Conservation (phyloP, 2,797 vertebrate species). For the Silurus lanzhouensis region DNA sequence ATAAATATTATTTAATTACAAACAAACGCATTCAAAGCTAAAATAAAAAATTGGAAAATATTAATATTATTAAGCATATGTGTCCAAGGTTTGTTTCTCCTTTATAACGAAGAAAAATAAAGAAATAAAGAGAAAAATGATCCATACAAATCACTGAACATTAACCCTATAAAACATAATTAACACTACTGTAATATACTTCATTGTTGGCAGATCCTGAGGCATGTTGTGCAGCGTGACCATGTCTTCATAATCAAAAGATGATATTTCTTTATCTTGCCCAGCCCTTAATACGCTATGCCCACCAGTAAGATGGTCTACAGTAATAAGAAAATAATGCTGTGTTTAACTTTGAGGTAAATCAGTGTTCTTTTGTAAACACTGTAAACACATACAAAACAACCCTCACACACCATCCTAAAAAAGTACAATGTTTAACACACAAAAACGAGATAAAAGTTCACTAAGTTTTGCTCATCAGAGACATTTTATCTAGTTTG, state of each 20-base stretch:
- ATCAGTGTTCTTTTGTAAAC: not conserved
- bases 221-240: not conserved
- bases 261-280: not conserved
- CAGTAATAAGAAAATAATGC: not conserved
- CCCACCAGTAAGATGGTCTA: not conserved
- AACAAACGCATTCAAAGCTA: not conserved
- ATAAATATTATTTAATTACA: not conserved
- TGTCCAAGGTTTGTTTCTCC: too few relatives aligned
- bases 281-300: not conserved
- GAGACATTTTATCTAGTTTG: not conserved
- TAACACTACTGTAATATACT: not conserved
- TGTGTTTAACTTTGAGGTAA: not conserved
- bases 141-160: not conserved
- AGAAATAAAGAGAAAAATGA: not conserved
- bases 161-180: not conserved
- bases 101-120: too few relatives aligned
- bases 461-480: not conserved
- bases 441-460: not conserved
- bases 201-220: not conserved
- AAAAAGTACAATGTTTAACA: not conserved
- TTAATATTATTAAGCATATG: too few relatives aligned
- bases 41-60: not conserved
- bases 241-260: not conserved
- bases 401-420: not conserved
- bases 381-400: not conserved